A percentile compares a stretch with the other conserved stretches of the same genome.
These are phyloP conservation scores for Capitella teleta DNA, from an alignment of 1,140 invertebrate species.

Conservation along the genomic window DNA sequence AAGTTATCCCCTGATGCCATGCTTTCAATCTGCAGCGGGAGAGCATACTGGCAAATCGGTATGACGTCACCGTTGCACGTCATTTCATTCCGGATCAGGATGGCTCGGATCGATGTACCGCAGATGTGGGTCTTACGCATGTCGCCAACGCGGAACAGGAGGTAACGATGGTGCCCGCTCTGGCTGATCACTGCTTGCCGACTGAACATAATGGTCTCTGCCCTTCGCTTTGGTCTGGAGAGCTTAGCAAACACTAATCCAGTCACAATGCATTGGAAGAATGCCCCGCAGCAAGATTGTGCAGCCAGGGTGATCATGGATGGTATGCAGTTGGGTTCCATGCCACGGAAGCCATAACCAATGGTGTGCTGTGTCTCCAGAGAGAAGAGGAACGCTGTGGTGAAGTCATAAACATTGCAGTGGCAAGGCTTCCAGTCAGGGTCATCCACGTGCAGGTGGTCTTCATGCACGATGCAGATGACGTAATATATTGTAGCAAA, in stretches of 20 bases:
- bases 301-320: conserved; percentile 13
- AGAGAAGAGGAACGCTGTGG: conserved; percentile 30
- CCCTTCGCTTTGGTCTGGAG: conserved; percentile 22
- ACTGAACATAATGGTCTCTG: conserved; percentile 35
- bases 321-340: conserved; percentile 41
- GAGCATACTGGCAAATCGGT: conserved; percentile 1
- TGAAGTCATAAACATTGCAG: conserved; percentile 19
- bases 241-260: conserved; percentile 16
- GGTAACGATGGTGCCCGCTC: conserved; percentile 50
- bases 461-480: conserved; percentile 23
- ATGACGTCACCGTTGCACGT: conserved; percentile 6
- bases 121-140: conserved; percentile 93
- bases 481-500: conserved; percentile 36
- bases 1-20: conserved; percentile 47
- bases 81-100: conserved; percentile 44
- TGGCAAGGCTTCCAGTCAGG: conserved; percentile 15
- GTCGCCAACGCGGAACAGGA: conserved; percentile 61
- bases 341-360: conserved; percentile 49
- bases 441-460: conserved; percentile 42
- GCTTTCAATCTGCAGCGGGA: conserved; percentile 3
- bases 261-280: conserved; percentile 14
- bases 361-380: conserved; percentile 40
- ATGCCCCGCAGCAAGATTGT: conserved; percentile 14
- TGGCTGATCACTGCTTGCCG: conserved; percentile 39
- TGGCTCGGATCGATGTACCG: conserved; percentile 67